phyloP scores from a whole-genome alignment of 2,797 vertebrate species.

The Anniella stebbinsi region DNA sequence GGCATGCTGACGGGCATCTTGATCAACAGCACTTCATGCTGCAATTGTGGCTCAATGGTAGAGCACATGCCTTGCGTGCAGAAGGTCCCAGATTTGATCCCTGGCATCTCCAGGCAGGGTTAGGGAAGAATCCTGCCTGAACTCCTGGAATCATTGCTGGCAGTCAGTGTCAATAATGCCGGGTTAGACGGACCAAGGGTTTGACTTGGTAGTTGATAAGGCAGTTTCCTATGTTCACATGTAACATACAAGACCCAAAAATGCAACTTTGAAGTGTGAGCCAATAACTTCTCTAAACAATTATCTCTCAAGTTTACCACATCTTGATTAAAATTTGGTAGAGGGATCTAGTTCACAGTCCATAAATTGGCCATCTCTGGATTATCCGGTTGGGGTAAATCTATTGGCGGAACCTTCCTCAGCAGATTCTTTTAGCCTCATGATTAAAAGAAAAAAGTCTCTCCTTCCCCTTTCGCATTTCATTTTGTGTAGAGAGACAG shows the following conservation, averaged over 20 bases:
- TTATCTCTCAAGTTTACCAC: background rate
- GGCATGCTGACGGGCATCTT: background rate
- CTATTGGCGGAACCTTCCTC: background rate
- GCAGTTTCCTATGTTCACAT: background rate
- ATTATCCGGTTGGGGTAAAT: background rate
- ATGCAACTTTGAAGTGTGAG: background rate
- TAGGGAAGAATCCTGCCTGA: no score
- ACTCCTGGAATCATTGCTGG: no score
- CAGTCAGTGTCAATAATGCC: no score
- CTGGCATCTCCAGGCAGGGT: no score
- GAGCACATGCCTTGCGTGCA: no score
- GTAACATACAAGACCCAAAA: background rate
- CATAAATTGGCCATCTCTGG: background rate
- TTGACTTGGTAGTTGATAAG: no score
- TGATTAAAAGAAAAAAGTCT: background rate
- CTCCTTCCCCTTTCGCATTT: background rate
- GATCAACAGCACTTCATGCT: background rate
- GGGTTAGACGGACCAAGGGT: no score
- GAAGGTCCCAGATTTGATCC: no score
- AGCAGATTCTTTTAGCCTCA: background rate
- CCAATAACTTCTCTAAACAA: background rate
- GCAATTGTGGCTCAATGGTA: background rate
- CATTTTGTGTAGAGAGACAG: slow-evolving; percentile 10
- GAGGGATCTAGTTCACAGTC: background rate
- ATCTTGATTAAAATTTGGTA: background rate